Base-by-base conservation (phyloP, 2,888 invertebrate genomes). In the Drosophila longiperda region DNA sequence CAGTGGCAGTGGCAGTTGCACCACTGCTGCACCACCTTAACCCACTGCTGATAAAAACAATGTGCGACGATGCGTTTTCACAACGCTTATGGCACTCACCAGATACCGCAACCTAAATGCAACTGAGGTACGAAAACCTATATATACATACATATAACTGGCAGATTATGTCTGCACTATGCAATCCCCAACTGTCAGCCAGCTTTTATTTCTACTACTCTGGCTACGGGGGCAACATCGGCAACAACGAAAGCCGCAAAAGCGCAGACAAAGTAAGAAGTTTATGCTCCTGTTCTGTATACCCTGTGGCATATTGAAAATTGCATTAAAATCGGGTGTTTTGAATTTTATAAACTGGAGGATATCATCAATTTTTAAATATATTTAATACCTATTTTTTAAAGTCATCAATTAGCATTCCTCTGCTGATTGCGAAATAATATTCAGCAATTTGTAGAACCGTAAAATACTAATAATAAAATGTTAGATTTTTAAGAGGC, bases 161-260 rank as follows among this genome's bases (percentile, higher is more conserved):
- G 62, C 33, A 86, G 89, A 88, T 86, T 86, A 90, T 75, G 72
- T 78, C 68, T 70, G 89, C 83, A 70, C 75, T 65, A 67, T 58
- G 74, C 68, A 77, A 79, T 82, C 68, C 77, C 70, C 61, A 75
- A 88, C 87, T 86, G 90, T 80, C 83, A 80, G 62, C 52, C 63
- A 65, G 74, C 77, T 61, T 66, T 73, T 66, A 75, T 70, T 63
- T 73, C 73, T n/a, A 38, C 29, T 5, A 34, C 53, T 5, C 20
- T 20, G 20, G 8, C 45, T 12, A 34, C 15, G 33, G 61, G 64
- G 53, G 58, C 76, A 26, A 26, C 26, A 26, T 26, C 58, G 73
- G 67, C 64, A 70, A 67, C 55, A 72, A 52, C 38, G 53, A 75
- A 82, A 81, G 73, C 84, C 83, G 64, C 77, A 72, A 69, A 67